These are phyloP conservation scores for Centruroides sculpturatus DNA, from an alignment of 1,140 invertebrate genomes.

Conservation along the genomic window DNA sequence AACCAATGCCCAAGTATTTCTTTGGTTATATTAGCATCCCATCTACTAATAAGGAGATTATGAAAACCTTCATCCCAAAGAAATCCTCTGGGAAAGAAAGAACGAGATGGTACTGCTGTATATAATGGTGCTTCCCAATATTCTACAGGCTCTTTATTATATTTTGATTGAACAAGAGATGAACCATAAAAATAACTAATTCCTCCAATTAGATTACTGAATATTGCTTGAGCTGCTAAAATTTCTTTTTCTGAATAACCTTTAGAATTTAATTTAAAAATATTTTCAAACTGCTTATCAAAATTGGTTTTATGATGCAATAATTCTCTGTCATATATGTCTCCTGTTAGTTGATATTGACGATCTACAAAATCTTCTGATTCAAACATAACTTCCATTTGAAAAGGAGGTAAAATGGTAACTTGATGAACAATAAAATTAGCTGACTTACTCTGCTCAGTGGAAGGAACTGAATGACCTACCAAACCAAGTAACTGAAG, in stretches of 20 bases:
- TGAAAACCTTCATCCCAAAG: constrained; percentile 99
- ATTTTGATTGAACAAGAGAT: constrained; percentile 65
- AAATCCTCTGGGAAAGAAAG: constrained; percentile 96
- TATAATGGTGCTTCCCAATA: constrained; percentile 89
- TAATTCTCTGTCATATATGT: constrained; percentile 45
- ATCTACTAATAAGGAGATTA: constrained; percentile 75
- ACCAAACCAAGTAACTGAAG: constrained; percentile 25
- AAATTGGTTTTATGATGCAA: constrained; percentile 36
- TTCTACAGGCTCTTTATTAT: constrained; percentile 67
- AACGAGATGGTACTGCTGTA: constrained; percentile 86
- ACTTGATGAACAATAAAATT: constrained; percentile 67
- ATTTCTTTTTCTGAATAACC: constrained; percentile 53
- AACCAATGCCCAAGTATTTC: constrained; percentile 95
- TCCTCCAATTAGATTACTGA: constrained; percentile 91
- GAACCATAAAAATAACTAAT: constrained; percentile 94
- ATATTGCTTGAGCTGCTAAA: constrained; percentile 64
- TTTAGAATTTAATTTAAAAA: constrained; percentile 40
- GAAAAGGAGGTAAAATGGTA: constrained; percentile 61
- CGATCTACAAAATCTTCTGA: constrained; percentile 47
- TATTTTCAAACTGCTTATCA: constrained; percentile 30
- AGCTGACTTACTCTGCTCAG: constrained; percentile 20
- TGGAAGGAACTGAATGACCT: neutral
- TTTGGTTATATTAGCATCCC: constrained; percentile 74
- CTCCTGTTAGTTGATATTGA: constrained; percentile 36
- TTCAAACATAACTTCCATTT: constrained; percentile 71